Conservation (phyloP, 64 coral and sea anemone genomes). For the Porites australiensis region DNA sequence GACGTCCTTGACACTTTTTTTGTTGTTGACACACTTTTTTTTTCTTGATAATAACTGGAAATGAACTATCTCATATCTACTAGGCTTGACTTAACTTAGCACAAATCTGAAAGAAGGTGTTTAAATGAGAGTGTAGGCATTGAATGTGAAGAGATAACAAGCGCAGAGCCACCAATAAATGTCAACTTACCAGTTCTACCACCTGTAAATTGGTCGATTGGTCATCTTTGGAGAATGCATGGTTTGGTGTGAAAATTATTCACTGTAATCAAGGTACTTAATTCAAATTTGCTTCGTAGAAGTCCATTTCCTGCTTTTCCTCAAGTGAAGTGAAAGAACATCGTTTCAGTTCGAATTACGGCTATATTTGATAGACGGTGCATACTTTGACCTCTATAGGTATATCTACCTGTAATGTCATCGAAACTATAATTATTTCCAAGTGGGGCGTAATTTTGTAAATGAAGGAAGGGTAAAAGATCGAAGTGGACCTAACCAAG, state of each 20-base stretch:
- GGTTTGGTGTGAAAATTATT: background rate
- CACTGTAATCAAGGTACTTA: too few species aligned
- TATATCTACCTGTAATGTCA: background rate
- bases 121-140: background rate
- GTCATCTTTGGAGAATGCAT: constrained; percentile 34
- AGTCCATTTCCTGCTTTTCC: too few species aligned
- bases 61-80: too few species aligned
- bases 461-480: background rate
- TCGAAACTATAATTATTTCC: background rate
- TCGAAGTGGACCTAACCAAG: background rate
- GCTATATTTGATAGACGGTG: background rate
- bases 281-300: too few species aligned
- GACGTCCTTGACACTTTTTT: too few species aligned
- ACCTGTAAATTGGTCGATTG: constrained; percentile 29
- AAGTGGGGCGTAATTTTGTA: background rate
- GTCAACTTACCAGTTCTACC: constrained; percentile 22
- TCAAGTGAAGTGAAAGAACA: background rate
- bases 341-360: background rate
- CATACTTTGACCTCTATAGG: background rate
- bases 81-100: background rate
- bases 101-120: background rate
- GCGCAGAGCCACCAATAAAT: background rate
- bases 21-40: too few species aligned
- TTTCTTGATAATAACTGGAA: too few species aligned
- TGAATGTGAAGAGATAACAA: background rate